These are phyloP conservation scores for Calyptommatus sinebrachiatus DNA, from an alignment of 2,113 vertebrate genomes.

Conservation along the genomic window DNA sequence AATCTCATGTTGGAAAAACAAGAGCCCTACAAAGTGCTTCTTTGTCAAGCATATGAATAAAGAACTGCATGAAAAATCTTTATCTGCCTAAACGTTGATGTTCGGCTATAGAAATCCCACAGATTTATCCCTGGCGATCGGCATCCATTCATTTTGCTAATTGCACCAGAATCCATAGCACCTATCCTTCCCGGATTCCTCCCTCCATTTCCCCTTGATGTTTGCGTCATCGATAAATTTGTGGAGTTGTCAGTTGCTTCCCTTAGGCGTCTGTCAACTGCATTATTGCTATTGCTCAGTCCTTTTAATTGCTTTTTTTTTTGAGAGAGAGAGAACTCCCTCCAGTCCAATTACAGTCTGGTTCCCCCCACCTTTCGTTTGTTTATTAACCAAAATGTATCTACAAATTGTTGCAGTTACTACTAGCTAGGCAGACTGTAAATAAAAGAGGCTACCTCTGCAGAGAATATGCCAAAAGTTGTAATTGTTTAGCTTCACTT, in stretches of 20 bases:
- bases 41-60: background rate
- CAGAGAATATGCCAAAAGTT: background rate
- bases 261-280: constrained; percentile 45
- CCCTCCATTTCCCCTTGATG: background rate
- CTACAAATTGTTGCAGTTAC: constrained; percentile 37
- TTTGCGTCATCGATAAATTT: constrained; percentile 25
- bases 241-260: constrained; percentile 22
- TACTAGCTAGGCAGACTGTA: constrained; percentile 35
- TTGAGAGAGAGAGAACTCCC: constrained; percentile 58
- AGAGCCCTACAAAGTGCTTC: background rate
- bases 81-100: background rate
- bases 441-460: constrained; percentile 28
- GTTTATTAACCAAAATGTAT: constrained; percentile 54
- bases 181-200: constrained; percentile 37
- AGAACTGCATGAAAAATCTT: background rate
- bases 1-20: too few relatives aligned
- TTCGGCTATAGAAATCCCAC: background rate
- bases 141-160: constrained; percentile 49
- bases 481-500: background rate
- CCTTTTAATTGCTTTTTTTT: constrained; percentile 58
- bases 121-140: constrained; percentile 30
- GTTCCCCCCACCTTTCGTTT: constrained; percentile 30
- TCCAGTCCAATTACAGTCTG: constrained; percentile 48
- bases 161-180: background rate
- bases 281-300: constrained; percentile 42